Evolutionary conservation across 2,113 vertebrate species (phyloP).

Genomic region (Oenanthe oenanthe): DNA sequence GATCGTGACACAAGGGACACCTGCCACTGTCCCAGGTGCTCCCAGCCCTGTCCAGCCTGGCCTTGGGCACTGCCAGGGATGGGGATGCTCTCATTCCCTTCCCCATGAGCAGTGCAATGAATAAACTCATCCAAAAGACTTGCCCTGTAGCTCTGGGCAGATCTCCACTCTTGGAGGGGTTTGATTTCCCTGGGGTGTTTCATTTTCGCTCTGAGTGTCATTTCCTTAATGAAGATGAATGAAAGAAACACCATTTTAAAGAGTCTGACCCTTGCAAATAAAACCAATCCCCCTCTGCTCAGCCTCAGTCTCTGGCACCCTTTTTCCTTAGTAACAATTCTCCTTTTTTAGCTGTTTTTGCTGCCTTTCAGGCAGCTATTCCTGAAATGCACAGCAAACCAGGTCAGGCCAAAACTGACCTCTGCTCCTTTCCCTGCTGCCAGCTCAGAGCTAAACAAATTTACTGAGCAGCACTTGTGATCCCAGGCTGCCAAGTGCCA

Average conservation of each 20-base stretch:
- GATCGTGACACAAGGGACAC: not conserved
- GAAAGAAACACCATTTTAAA: not conserved
- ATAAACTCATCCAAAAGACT: not conserved
- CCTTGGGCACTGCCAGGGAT: fast-evolving
- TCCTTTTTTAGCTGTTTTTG: not conserved
- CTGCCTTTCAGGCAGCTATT: not conserved
- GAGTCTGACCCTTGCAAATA: not conserved
- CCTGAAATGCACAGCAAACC: not conserved
- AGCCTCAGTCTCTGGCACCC: not conserved
- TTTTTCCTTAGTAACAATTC: not conserved
- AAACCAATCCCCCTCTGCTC: not conserved
- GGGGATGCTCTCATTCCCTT: not conserved
- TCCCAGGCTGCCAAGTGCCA: not conserved
- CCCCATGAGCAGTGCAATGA: fast-evolving
- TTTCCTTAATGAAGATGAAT: slow-evolving; percentile 29
- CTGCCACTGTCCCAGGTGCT: not conserved
- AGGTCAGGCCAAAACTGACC: not conserved
- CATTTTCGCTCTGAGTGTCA: not conserved
- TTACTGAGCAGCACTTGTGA: not conserved
- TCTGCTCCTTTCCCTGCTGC: not conserved
- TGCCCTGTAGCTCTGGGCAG: not conserved
- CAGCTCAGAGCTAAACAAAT: fast-evolving
- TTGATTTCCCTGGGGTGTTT: not conserved
- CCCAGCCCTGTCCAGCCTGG: not conserved
- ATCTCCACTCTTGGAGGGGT: not conserved